Evolutionary conservation across 1,140 invertebrate genomes (phyloP), one percentile per base, ranked within the genome.

Genomic region (Leptonema lineaticorne): DNA sequence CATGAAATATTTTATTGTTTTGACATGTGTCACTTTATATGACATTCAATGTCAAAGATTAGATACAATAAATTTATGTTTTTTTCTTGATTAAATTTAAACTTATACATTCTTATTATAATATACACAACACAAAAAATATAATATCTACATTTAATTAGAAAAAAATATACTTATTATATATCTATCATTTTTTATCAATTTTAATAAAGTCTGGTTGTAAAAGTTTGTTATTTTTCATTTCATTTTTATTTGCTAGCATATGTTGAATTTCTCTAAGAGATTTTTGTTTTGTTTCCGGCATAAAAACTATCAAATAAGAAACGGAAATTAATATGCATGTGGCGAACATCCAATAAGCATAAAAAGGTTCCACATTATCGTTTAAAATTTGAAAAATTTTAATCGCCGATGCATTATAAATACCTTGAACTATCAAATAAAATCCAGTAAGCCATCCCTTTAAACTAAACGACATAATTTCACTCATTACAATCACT

Each of bases 391-490:
- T 70, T 66, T 73, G 71, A 45, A 69, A 73, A 1, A 73, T 14
- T 68, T 73, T 69, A 16, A 73, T 73, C 14, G 68, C 58, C 5
- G 27, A 9, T 6, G 68, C 68, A 37, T 73, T 73, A 28, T 53
- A 73, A 16, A 64, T 60, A 11, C 68, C 71, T 62, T 73, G 71
- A 56, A 63, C 60, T 16, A 73, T 68, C 33, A 63, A 33, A 63
- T 70, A 73, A 41, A 73, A 73, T 45, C 68, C 71, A 11, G 71
- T 70, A 18, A 73, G 22, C 71, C 71, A 73, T 2, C 68, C 68
- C 57, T 73, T 73, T 9, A 69, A 33, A 29, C 66, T 68, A 26
- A 68, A 73, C 7, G 68, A 70, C 68, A 73, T 73, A 14, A 73
- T 48, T 66, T 73, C 71, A 53, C 71, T 73, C 65, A 73, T 70